These are phyloP conservation scores for Brevimyrus niger DNA, from an alignment of 2,113 vertebrate species.

Conservation along the genomic window DNA sequence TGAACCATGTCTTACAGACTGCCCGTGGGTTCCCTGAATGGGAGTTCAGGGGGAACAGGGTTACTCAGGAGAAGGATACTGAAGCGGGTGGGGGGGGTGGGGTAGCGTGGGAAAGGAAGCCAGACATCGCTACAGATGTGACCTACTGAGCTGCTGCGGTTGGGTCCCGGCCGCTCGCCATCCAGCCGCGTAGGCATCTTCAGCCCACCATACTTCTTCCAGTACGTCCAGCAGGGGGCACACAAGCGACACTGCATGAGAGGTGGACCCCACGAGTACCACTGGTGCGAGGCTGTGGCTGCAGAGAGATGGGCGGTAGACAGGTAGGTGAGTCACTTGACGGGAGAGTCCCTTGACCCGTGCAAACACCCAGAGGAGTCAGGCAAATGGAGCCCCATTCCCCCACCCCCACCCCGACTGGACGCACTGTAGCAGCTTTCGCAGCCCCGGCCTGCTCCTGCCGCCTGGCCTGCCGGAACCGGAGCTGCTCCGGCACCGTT, in stretches of 20 bases:
- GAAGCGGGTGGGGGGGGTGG: background rate
- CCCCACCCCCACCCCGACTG: too few relatives aligned
- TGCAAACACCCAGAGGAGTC: background rate
- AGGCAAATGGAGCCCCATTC: background rate
- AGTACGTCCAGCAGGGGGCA: constrained; percentile 96
- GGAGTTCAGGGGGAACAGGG: background rate
- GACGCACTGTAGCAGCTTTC: constrained; percentile 91
- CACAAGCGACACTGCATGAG: constrained; percentile 99
- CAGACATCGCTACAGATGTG: background rate
- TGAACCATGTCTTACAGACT: constrained; percentile 75
- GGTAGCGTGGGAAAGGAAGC: background rate
- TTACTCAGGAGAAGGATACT: background rate
- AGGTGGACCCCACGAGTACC: constrained; percentile 98
- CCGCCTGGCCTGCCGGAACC: constrained; percentile 25
- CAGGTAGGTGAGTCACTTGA: background rate
- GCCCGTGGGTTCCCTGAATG: constrained; percentile 78
- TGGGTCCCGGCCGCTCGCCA: constrained; percentile 88
- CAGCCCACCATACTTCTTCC: constrained; percentile 98
- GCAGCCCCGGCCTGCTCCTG: constrained; percentile 75
- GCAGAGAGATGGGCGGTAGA: background rate
- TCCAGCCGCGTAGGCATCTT: constrained; percentile 98
- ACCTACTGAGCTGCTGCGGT: constrained; percentile 81
- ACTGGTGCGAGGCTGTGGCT: constrained; percentile 93
- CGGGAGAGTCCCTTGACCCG: background rate
- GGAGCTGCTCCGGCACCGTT: constrained; percentile 68